Conservation (phyloP, 1,140 invertebrate genomes). For the Diorhabda sublineata region DNA sequence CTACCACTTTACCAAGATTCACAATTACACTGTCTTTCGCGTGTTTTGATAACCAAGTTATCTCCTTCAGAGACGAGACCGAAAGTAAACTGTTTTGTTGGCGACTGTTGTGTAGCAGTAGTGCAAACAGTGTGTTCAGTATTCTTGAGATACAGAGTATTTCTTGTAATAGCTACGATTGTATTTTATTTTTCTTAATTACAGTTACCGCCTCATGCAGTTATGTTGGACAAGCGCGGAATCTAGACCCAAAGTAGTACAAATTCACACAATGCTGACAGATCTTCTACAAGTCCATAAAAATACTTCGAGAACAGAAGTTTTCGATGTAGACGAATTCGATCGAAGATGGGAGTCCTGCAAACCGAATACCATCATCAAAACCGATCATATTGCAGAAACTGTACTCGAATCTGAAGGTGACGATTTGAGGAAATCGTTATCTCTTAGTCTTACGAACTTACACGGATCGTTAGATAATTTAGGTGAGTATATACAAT, state of each 20-base stretch:
- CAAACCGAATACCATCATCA: constrained; percentile 59
- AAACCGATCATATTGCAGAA: constrained; percentile 52
- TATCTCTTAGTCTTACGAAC: constrained; percentile 53
- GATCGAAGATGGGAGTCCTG: constrained; percentile 63
- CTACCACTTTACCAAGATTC: too few species aligned
- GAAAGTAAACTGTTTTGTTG: too few species aligned
- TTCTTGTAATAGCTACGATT: too few species aligned
- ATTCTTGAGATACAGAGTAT: too few species aligned
- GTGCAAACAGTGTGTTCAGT: too few species aligned
- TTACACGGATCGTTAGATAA: constrained; percentile 59
- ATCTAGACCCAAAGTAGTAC: constrained; percentile 49
- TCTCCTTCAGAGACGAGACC: too few species aligned
- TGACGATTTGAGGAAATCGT: constrained; percentile 25
- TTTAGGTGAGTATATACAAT: constrained; percentile 33
- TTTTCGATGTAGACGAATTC: constrained; percentile 55
- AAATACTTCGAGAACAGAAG: constrained; percentile 37
- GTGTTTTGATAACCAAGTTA: too few species aligned
- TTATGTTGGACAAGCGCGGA: constrained; percentile 57
- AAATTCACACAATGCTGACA: constrained; percentile 56
- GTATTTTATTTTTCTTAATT: constrained; percentile 23
- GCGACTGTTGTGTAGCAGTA: too few species aligned
- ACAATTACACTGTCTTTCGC: too few species aligned
- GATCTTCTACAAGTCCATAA: constrained; percentile 52
- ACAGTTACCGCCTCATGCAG: constrained; percentile 63
- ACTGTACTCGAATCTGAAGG: constrained; percentile 26